Conservation (phyloP, 2,113 vertebrate genomes). For the Megaceryle maxima region DNA sequence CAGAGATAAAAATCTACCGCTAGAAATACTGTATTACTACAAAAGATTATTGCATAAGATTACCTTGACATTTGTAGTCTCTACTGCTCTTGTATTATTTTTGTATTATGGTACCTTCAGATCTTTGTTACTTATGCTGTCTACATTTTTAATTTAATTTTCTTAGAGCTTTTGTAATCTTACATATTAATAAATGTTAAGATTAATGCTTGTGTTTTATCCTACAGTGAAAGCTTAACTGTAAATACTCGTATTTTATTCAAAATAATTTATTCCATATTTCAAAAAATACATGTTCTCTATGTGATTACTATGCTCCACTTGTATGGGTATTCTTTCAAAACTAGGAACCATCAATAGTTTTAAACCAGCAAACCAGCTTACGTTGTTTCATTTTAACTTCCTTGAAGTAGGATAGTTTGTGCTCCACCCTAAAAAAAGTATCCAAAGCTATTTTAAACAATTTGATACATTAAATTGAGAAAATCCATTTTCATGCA, state of each 20-base stretch:
- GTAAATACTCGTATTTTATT: neutral
- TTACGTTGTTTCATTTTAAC: neutral
- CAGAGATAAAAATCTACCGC: neutral
- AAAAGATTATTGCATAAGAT: neutral
- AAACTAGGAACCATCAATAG: neutral
- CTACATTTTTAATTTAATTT: neutral
- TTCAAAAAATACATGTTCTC: neutral
- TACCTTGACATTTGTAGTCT: neutral
- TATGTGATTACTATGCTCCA: neutral
- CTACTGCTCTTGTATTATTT: neutral
- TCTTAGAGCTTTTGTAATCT: neutral
- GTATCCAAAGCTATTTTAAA: neutral
- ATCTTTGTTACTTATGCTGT: neutral
- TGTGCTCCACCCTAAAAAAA: neutral
- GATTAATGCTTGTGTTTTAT: neutral
- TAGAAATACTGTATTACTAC: neutral
- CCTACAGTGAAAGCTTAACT: neutral
- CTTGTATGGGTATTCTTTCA: neutral
- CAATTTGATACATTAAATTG: neutral
- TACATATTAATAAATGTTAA: neutral
- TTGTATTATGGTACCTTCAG: neutral
- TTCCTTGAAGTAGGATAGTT: neutral
- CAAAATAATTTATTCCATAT: neutral
- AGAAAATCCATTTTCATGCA: neutral
- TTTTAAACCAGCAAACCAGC: neutral